Evolutionary conservation across 2,113 vertebrate species (phyloP), one percentile per base, ranked within the genome.

Genomic region (Scomber colias): DNA sequence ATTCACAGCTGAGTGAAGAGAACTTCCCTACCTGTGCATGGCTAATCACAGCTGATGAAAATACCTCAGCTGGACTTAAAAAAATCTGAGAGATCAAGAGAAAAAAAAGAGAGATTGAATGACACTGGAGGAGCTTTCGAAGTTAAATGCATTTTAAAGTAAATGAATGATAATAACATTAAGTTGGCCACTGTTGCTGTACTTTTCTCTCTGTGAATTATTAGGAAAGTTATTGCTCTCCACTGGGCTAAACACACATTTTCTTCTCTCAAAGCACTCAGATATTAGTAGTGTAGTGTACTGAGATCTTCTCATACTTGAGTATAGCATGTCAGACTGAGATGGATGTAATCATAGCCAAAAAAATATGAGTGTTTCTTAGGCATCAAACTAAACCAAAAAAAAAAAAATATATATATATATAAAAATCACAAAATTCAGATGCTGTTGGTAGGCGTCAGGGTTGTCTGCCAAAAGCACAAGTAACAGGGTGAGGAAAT

Each of bases 401-500:
- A 67, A 50, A 59, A 44, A 81, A 68, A 65, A 82, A 86, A 87
- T 27, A 27, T 27, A 27, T 27, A 21, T 21, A 21, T 21, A 68
- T 53, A 53, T 13, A 75, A 68, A 70, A 84, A 83, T 68, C 61
- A 24, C 31, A 59, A 69, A 84, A 77, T 79, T 83, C 67, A 82
- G 79, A 86, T 84, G 85, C 74, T 53, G 70, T 66, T 82, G 21
- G 73, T 85, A 73, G 87, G 83, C 82, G 75, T 87, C 64, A 13
- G 78, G 54, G 54, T 79, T 44, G 80, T 85, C 80, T 86, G 91
- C 83, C 82, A 91, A 87, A 84, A 82, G 48, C 46, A 78, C 50
- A 75, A 84, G 87, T 83, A 83, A 85, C 81, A 86, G 83, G 82
- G 67, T 77, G 80, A 84, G 75, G 73, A 61, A 73, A 80, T 27